A percentile compares a stretch with the other conserved stretches of the same genome.
Evolutionary conservation across 1,140 invertebrate species (phyloP).

Genomic region (Frieseomelitta varia): DNA sequence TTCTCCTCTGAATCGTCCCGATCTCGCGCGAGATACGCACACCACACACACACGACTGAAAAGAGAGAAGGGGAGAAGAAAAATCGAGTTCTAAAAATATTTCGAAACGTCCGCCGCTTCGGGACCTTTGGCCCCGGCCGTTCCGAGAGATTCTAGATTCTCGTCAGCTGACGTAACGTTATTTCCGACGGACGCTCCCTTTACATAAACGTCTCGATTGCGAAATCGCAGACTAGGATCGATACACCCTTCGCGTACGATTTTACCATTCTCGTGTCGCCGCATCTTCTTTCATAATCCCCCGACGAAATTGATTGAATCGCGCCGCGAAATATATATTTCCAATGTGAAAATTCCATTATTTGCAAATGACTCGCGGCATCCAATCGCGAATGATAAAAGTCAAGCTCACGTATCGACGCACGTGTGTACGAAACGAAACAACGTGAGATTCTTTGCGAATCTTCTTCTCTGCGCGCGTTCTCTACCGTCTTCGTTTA

Average conservation of each 20-base stretch:
- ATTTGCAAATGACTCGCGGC: neutral
- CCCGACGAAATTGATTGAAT: neutral
- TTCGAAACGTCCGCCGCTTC: conserved; percentile 6
- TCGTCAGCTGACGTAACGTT: conserved; percentile 19
- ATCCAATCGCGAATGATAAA: neutral
- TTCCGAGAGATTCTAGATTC: neutral
- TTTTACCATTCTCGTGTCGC: neutral
- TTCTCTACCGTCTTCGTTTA: conserved; percentile 27
- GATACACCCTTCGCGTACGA: conserved; percentile 43
- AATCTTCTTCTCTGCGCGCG: neutral
- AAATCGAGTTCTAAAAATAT: conserved; percentile 33
- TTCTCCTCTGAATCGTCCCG: neutral
- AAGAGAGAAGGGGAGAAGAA: neutral
- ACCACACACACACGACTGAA: neutral
- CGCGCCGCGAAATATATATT: neutral
- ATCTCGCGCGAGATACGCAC: neutral
- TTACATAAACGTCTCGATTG: conserved; percentile 22
- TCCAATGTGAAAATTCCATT: neutral
- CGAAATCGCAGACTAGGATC: conserved; percentile 39
- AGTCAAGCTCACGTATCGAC: neutral
- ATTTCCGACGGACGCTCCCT: conserved; percentile 19
- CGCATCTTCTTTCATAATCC: too few relatives aligned
- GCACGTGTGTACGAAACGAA: too few relatives aligned
- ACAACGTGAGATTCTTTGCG: conserved; percentile 7
- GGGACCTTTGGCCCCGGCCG: neutral